Evolutionary conservation across 2,888 invertebrate genomes (phyloP).

Genomic region (Bibio marci): DNA sequence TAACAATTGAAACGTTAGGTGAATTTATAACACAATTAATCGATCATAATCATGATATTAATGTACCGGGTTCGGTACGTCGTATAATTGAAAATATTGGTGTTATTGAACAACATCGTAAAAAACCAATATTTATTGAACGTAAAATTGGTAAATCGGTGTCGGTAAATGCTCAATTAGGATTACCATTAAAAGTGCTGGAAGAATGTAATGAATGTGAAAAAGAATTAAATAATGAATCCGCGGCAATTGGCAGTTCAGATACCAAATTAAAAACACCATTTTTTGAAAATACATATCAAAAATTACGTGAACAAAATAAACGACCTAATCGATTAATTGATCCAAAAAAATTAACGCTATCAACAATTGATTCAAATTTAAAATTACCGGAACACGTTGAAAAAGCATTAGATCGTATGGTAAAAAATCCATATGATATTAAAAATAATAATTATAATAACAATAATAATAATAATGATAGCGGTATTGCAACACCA

Average conservation of each 20-base stretch:
- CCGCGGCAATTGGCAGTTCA: too few relatives aligned
- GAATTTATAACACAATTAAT: conserved; percentile 52
- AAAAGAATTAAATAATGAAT: conserved; percentile 25
- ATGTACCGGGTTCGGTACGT: conserved; percentile 52
- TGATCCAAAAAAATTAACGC: neutral
- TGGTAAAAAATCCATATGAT: conserved; percentile 2
- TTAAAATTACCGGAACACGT: conserved; percentile 13
- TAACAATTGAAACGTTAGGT: conserved; percentile 54
- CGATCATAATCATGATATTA: conserved; percentile 40
- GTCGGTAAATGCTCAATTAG: conserved; percentile 29
- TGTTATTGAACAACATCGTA: conserved; percentile 28
- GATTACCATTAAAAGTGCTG: conserved; percentile 27
- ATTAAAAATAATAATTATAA: neutral
- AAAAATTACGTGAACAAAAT: conserved; percentile 47
- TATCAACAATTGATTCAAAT: conserved; percentile 21
- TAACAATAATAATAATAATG: conserved; percentile 25
- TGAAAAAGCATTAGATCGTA: conserved; percentile 1
- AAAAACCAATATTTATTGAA: conserved; percentile 25
- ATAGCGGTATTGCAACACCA: conserved; percentile 50
- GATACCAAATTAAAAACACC: conserved; percentile 32
- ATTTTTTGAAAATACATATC: conserved; percentile 52
- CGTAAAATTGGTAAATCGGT: conserved; percentile 29
- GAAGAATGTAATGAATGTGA: conserved; percentile 30
- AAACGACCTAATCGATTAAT: conserved; percentile 12
- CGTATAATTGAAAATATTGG: conserved; percentile 47